These are phyloP conservation scores for Dastarcus helophoroides DNA, from an alignment of 2,888 invertebrate genomes.

Conservation along the genomic window DNA sequence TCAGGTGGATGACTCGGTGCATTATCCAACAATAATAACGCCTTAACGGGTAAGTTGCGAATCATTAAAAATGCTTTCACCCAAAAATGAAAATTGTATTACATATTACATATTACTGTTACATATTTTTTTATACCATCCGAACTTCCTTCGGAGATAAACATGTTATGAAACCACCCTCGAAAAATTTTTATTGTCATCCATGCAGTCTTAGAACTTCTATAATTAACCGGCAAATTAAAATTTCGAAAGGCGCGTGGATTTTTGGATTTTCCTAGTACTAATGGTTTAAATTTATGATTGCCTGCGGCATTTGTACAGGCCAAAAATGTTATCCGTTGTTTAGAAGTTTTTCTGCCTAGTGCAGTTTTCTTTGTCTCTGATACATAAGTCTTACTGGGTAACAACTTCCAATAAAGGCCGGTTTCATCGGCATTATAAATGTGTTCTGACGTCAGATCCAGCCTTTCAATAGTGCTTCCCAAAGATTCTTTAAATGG, in stretches of 20 bases:
- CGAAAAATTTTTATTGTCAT: slow-evolving; percentile 11
- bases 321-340: slow-evolving; percentile 13
- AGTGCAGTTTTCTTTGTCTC: slow-evolving; percentile 12
- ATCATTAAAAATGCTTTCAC: slow-evolving; percentile 6
- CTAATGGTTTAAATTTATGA: slow-evolving; percentile 13
- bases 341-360: slow-evolving; percentile 12
- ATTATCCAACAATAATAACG: slow-evolving; percentile 11
- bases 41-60: slow-evolving; percentile 5
- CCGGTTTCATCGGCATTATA: slow-evolving; percentile 16
- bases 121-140: too few relatives aligned
- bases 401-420: slow-evolving; percentile 15
- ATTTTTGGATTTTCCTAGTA: slow-evolving; percentile 13
- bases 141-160: slow-evolving; percentile 5
- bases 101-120: too few relatives aligned
- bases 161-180: slow-evolving; percentile 9
- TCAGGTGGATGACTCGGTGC: slow-evolving; percentile 9
- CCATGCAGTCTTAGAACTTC: slow-evolving; percentile 11
- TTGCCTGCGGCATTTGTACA: slow-evolving; percentile 12
- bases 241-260: slow-evolving; percentile 12
- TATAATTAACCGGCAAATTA: slow-evolving; percentile 9
- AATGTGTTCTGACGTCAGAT: slow-evolving; percentile 13
- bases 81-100: too few relatives aligned
- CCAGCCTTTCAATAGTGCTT: too few relatives aligned
- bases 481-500: slow-evolving; percentile 10
- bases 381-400: slow-evolving; percentile 13